Conservation (phyloP, 2,888 invertebrate species). For the Myopa testacea region DNA sequence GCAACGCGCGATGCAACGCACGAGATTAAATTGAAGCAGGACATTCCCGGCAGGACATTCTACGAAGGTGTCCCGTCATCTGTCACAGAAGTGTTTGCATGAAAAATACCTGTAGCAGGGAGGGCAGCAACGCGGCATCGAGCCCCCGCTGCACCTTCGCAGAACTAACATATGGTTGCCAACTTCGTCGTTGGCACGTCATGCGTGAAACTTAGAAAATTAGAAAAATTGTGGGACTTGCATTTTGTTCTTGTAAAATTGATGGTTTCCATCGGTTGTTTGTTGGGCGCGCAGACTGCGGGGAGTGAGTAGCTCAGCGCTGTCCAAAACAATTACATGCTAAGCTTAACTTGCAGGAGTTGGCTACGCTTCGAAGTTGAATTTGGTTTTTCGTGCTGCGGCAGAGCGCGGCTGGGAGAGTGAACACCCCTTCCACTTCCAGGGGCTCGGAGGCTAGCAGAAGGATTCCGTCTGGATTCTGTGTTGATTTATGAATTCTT, state of each 20-base stretch:
- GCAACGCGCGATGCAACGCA: conserved; percentile 17
- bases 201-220: conserved; percentile 34
- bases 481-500: conserved; percentile 51
- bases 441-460: not conserved
- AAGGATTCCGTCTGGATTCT: not conserved
- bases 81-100: not conserved
- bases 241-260: conserved; percentile 29
- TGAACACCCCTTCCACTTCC: too few relatives aligned
- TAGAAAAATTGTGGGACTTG: conserved; percentile 16
- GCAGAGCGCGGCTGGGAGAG: not conserved
- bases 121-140: not conserved
- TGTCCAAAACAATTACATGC: conserved; percentile 36
- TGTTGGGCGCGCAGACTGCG: not conserved
- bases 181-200: conserved; percentile 29
- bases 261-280: not conserved
- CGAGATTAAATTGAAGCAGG: conserved; percentile 30
- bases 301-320: not conserved
- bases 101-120: conserved; percentile 29
- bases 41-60: not conserved
- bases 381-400: not conserved
- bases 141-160: not conserved
- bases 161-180: conserved; percentile 33
- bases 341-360: conserved; percentile 24
- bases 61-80: not conserved
- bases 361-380: not conserved